Base-by-base conservation (phyloP, 2,888 invertebrate species). In the Pseudoips prasinana region DNA sequence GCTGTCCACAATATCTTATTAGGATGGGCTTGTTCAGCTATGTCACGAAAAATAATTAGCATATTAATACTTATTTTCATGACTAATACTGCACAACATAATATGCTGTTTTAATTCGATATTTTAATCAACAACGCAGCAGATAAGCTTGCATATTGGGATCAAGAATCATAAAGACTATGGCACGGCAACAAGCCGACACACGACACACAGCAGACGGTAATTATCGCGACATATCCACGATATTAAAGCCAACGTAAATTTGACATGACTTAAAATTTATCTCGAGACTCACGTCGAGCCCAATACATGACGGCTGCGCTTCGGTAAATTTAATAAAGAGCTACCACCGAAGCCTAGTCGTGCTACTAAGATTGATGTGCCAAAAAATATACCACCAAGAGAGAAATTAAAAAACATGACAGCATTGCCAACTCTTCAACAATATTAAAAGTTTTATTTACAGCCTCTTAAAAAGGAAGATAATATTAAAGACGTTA, bases 321-420 rank as follows among this genome's bases (percentile, higher is more conserved):
- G 71, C 65, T 70, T 68, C 59, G 57, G 60, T 64, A 69, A 78
- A 81, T 84, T 84, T 85, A 85, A 85, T 85, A 85, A 82, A 83
- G 79, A 76, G 60, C 58, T 52, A 58, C 59, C 57, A 62, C 56
- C 50, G 55, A 66, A 64, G 66, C 71, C 62, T 59, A 61, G 53
- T 54, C 63, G 60, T 56, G 56, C 57, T 60, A 62, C 64, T 46
- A 79, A 82, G 84, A 85, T 85, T 84, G 83, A 85, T 84, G 82
- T 71, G 61, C 49, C 60, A 66, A 72, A 66, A 67, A 67, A 69
- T 57, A 58, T 57, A 60, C 49, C 58, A 62, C 53, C 59, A 64
- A 61, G 54, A 68, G 64, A 61, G 59, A 68, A 74, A 73, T 75
- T 73, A 71, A 73, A 63, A 69, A 52, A 57, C 58, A 64, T 65